Base-by-base conservation (phyloP, 2,113 vertebrate genomes). In the Ctenodactylus gundi region DNA sequence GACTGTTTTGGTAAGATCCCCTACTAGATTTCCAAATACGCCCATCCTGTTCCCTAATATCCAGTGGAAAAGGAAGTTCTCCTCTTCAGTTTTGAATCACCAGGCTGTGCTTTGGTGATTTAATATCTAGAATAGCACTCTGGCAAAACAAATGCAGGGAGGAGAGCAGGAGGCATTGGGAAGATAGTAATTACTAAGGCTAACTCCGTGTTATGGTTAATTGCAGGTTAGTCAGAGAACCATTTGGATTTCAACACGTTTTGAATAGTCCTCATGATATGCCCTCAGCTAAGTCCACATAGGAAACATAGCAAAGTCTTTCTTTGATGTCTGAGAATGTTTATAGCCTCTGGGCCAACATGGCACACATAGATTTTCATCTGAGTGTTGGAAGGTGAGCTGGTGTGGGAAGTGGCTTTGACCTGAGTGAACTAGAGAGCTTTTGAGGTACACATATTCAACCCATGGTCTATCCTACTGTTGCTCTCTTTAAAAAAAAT, bases 201-300 rank as follows among this genome's bases (percentile, higher is more conserved):
- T 89, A 83, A 81, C 75, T 67, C 80, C 34, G 88, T 80, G 87
- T 85, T 93, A 57, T 65, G 86, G 84, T 83, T 91, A 96, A 96
- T 97, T 95, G 41, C 55, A 78, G 67, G 86, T 93, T 94, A 96
- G 92, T 87, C 80, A 81, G 84, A 94, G 70, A 95, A 87, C n/a
- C 75, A 67, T 92, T 70, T 85, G 85, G 62, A 94, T 93, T 95
- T 96, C 92, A 88, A 97, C 90, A 93, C 94, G 81, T 93, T 81
- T 90, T 34, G 39, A 95, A 87, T 96, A 91, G 84, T 95, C 72
- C 55, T 94, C 89, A 77, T 58, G 87, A 80, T 92, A 81, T 67
- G 72, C 62, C 81, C 41, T 72, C 36, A 94, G 85, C 76, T 70
- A 94, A 75, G 72, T 62, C n/a, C 29, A 67, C 44, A 60, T 7